phyloP scores from a whole-genome alignment of 2,797 vertebrate genomes.

The Sus cebifrons region DNA sequence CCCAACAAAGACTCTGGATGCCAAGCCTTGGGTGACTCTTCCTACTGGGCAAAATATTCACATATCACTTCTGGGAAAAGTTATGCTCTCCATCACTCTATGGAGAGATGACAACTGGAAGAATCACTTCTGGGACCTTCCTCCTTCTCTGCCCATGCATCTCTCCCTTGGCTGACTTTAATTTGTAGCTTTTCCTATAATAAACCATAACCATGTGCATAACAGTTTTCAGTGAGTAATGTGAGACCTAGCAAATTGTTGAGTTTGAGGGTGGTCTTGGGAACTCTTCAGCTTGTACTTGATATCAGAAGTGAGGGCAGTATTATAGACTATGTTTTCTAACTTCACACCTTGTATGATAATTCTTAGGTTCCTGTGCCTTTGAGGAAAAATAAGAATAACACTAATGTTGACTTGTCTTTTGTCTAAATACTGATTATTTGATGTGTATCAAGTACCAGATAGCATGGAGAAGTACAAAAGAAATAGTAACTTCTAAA shows the following conservation, averaged over 20 bases:
- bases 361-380: neutral
- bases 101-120: neutral
- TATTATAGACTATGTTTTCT: neutral
- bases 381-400: conserved; percentile 16
- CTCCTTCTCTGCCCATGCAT: neutral
- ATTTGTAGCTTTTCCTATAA: neutral
- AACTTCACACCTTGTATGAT: neutral
- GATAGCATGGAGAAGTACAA: neutral
- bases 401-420: neutral
- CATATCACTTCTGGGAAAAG: neutral
- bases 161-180: neutral
- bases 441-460: neutral
- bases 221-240: conserved; percentile 26
- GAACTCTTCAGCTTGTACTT: neutral
- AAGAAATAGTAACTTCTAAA: conserved; percentile 30
- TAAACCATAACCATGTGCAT: neutral
- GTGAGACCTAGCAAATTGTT: neutral
- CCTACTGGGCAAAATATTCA: neutral
- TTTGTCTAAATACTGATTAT: conserved; percentile 17
- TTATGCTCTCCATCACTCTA: neutral
- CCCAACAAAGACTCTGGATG: neutral
- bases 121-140: neutral
- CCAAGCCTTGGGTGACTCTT: neutral
- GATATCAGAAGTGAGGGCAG: neutral
- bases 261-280: neutral